Conservation (phyloP, 2,113 vertebrate species). For the Erythrolamprus reginae region DNA sequence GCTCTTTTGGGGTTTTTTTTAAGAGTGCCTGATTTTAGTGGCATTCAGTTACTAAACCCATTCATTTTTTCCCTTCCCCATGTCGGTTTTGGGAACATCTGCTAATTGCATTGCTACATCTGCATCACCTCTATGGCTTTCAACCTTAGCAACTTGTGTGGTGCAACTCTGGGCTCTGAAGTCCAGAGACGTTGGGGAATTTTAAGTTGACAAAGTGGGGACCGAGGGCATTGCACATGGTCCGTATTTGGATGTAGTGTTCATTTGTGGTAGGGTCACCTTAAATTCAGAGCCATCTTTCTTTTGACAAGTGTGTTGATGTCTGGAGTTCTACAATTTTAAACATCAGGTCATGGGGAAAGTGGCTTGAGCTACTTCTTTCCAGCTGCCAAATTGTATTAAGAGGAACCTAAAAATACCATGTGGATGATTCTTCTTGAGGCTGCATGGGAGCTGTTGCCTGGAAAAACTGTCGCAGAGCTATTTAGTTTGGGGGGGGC, state of each 20-base stretch:
- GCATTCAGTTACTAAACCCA: not conserved
- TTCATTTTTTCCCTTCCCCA: not conserved
- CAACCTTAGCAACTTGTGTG: too few relatives aligned
- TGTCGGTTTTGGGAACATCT: not conserved
- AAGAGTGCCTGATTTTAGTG: not conserved
- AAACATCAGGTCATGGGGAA: not conserved
- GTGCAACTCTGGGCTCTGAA: too few relatives aligned
- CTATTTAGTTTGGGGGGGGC: not conserved
- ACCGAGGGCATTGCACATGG: not conserved
- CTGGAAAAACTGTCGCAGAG: conserved; percentile 5
- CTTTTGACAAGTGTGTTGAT: not conserved
- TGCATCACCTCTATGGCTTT: not conserved
- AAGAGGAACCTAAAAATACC: conserved; percentile 48
- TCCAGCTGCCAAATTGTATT: conserved; percentile 49
- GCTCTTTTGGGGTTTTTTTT: too few relatives aligned
- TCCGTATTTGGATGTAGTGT: not conserved
- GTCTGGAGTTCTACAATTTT: not conserved
- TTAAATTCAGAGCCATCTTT: not conserved
- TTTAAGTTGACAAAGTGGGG: not conserved
- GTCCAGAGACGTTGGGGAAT: not conserved
- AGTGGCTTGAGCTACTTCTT: not conserved
- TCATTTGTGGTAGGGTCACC: not conserved
- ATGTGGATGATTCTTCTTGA: conserved; percentile 24
- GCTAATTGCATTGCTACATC: not conserved
- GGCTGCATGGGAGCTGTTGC: conserved; percentile 2